Percentiles rank a stretch among this genome's conserved stretches.
Conservation (phyloP, 2,888 invertebrate species). For the Strigamia maritima region DNA sequence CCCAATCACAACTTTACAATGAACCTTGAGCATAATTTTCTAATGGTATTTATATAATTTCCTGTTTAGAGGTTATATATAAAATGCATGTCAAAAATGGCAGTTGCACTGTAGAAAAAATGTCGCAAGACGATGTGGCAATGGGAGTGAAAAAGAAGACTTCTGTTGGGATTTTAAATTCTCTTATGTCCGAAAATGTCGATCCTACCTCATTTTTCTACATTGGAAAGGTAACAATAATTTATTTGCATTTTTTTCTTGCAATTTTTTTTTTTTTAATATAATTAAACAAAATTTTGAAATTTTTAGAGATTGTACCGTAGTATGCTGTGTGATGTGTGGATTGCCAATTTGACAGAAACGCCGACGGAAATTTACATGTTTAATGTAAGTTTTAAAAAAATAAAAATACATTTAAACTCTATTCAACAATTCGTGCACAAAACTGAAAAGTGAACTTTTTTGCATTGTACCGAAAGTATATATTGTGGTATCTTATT, state of each 20-base stretch:
- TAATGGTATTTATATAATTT: not conserved
- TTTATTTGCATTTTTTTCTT: not conserved
- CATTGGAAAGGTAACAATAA: not conserved
- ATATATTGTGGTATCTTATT: too few relatives aligned
- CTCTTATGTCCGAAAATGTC: not conserved
- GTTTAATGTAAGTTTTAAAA: not conserved
- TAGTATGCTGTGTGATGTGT: not conserved
- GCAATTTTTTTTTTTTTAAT: too few relatives aligned
- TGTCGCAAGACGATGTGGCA: not conserved
- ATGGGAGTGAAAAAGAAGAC: not conserved
- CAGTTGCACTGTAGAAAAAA: not conserved
- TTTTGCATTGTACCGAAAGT: too few relatives aligned
- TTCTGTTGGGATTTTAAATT: not conserved
- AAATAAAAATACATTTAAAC: not conserved
- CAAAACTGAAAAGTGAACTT: too few relatives aligned
- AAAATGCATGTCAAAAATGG: not conserved
- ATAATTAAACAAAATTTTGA: not conserved
- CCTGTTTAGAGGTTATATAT: not conserved
- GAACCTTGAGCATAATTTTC: too few relatives aligned
- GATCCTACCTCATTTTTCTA: not conserved
- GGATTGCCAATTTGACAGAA: not conserved
- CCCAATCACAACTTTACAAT: too few relatives aligned
- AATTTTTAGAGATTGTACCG: not conserved
- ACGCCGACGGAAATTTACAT: not conserved
- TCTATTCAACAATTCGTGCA: too few relatives aligned